Evolutionary conservation across 1,140 invertebrate species (phyloP), one percentile per base, ranked within the genome.

Genomic region (Pseudoatta argentina): DNA sequence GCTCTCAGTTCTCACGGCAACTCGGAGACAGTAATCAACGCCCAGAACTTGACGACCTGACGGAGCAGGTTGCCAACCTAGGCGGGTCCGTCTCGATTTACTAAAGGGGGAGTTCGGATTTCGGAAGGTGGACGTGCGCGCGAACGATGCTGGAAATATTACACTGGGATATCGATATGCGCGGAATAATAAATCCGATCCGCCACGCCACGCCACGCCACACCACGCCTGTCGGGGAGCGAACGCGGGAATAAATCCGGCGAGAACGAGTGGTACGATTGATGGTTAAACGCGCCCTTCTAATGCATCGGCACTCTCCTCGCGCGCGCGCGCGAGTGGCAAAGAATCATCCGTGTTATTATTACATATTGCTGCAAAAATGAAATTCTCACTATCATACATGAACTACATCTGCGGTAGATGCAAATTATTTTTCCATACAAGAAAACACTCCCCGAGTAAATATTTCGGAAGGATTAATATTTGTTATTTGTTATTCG

Each of bases 291-390:
- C 66, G 78, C 78, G 51, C 48, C 78, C 24, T 55, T 66, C 78
- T 81, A 81, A 81, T 81, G 78, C 78, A 81, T 81, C 78, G 53
- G 78, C 78, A 72, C 78, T 81, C 78, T 59, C 51, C 48, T 81
- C 76, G 51, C n/a, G 27, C 61, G 39, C 59, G 48, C n/a, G 63
- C 44, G 24, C 24, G 24, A 21, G 21, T n/a, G 21, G n/a, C 55
- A n/a, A 16, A 4, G 66, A 72, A 81, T 81, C 66, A 55, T 72
- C 21, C 78, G 12, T 51, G 48, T 71, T 55, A 71, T 71, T 81
- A 81, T 81, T 72, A 81, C 77, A 53, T 39, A 59, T 81, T 27
- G 66, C 30, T 64, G 51, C 24, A 34, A 69, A 75, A 69, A 69
- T 34, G 64, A 71, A 44, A 81, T 59, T n/a, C 18, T 39, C 55